phyloP scores from a whole-genome alignment of 2,113 vertebrate genomes.

The Columba janthina region DNA sequence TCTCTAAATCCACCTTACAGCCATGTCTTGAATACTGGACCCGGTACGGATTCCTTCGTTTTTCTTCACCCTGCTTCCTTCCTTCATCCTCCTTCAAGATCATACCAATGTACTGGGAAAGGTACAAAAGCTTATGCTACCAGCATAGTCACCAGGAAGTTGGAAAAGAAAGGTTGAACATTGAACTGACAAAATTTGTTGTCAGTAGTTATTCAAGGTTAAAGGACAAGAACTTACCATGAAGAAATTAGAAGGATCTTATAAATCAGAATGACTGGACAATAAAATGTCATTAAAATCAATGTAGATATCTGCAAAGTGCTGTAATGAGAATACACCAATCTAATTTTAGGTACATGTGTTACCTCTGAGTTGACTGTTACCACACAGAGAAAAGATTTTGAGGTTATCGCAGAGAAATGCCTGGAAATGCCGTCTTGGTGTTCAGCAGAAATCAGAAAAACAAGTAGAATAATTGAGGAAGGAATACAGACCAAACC shows the following conservation, averaged over 20 bases:
- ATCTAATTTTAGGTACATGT: not conserved
- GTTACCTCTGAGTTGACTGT: not conserved
- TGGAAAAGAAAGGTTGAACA: not conserved
- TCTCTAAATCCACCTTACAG: not conserved
- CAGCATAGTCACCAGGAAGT: not conserved
- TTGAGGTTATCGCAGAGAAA: conserved; percentile 19
- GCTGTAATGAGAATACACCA: not conserved
- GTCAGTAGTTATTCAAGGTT: not conserved
- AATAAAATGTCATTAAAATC: conserved; percentile 11
- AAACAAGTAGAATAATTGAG: not conserved
- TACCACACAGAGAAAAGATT: not conserved
- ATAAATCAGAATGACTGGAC: not conserved
- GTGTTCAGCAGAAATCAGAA: not conserved
- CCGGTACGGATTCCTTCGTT: not conserved
- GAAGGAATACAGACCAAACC: not conserved
- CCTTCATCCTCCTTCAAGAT: not conserved
- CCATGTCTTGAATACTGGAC: not conserved
- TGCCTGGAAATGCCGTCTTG: conserved; percentile 32
- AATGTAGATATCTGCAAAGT: not conserved
- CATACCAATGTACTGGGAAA: not conserved
- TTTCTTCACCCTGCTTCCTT: not conserved
- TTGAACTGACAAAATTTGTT: not conserved
- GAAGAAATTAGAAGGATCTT: conserved; percentile 17
- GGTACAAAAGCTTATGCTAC: not conserved
- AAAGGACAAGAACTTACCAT: not conserved